Base-by-base conservation (phyloP, 1,140 invertebrate species). In the Dreissena polymorpha region DNA sequence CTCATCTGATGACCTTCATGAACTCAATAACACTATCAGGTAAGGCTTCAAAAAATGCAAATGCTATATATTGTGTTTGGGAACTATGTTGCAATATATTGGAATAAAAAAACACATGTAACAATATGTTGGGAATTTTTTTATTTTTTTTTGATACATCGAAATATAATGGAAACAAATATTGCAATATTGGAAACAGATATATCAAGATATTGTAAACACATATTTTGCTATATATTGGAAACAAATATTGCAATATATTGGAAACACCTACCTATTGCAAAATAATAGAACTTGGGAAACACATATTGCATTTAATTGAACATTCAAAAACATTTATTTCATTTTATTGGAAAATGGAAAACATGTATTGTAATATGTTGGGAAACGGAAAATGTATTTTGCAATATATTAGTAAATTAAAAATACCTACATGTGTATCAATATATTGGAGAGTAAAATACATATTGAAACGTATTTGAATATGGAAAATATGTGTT, bases 11-110 rank as follows among this genome's bases (percentile, higher is more conserved):
- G 89, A 94, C 64, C 73, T 93, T 10, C 23, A 89, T 14, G 50
- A 73, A 10, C 87, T 92, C 13, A 87, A 84, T 60, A 65, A 85
- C 18, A 70, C 76, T 72, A 88, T 92, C 25, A 91, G 86, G 91
- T 91, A 67, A 7, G 39, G 68, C 10, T 13, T 5, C 21, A 23
- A 50, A 8, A 18, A 60, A 29, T 21, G 51, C 23, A 21, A 21
- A 74, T 49, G 18, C 8, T 3, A 14, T 49, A 49, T 72, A 25
- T 50, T 5, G 6, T 5, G n/a, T 3, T n/a, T 27, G 1, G 39
- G 39, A 39, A 39, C 39, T 39, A 39, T 18, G 13, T 49, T 18
- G 29, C 49, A 39, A n/a, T 18, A 53, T 72, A 51, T 2, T 18
- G 12, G 14, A 27, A 13, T 71, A 29, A 13, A 71, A 10, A 8